Percentiles rank a stretch among this genome's conserved stretches.
phyloP scores from a whole-genome alignment of 2,888 invertebrate species.

The Chrysina gloriosa region DNA sequence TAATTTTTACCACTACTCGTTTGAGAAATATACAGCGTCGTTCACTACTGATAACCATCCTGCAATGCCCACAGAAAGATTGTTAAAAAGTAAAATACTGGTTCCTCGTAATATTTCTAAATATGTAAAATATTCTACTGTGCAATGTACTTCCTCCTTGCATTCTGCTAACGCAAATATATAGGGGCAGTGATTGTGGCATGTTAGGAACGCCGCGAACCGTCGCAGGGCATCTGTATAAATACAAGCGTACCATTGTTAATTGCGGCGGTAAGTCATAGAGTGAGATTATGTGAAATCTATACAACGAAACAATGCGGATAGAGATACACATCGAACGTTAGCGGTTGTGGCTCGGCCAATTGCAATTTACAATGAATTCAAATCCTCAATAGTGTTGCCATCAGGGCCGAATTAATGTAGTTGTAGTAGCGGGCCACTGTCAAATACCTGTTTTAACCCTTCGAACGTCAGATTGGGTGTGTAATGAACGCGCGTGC shows the following conservation, averaged over 20 bases:
- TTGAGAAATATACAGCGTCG: too few species aligned
- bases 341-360: conserved; percentile 25
- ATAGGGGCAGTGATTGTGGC: too few species aligned
- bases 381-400: conserved; percentile 53
- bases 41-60: too few species aligned
- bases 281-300: conserved; percentile 32
- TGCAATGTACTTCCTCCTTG: too few species aligned
- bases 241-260: conserved; percentile 17
- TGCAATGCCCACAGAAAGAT: too few species aligned
- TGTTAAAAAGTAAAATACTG: too few species aligned
- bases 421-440: conserved; percentile 43
- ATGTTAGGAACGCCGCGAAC: background rate
- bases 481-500: conserved; percentile 48
- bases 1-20: too few species aligned
- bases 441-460: conserved; percentile 50
- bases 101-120: too few species aligned
- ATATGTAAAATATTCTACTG: too few species aligned
- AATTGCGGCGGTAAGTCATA: conserved; percentile 21
- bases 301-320: conserved; percentile 30
- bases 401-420: conserved; percentile 54
- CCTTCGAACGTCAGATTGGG: conserved; percentile 38
- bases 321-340: conserved; percentile 31
- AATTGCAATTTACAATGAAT: conserved; percentile 43
- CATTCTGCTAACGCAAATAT: too few species aligned
- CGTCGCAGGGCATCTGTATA: background rate